phyloP scores from a whole-genome alignment of 2,113 vertebrate species.

The Asarcornis scutulata region DNA sequence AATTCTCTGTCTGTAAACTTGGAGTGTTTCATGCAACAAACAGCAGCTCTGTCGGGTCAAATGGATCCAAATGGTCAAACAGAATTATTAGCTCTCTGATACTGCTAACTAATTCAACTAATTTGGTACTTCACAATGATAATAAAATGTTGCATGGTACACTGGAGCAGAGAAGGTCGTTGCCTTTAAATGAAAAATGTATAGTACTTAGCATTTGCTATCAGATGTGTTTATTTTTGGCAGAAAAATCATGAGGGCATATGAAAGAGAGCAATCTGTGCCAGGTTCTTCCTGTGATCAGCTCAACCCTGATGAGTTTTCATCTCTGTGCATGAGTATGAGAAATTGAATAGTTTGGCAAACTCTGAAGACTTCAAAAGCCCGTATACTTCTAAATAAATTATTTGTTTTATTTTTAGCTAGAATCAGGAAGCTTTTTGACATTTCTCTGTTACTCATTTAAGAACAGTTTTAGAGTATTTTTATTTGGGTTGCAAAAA shows the following conservation, averaged over 20 bases:
- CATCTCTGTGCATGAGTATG: slow-evolving; percentile 36
- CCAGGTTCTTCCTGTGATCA: slow-evolving; percentile 65
- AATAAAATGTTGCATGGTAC: slow-evolving; percentile 23
- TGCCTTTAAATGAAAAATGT: slow-evolving; percentile 60
- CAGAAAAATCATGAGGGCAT: slow-evolving; percentile 47
- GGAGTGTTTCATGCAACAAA: neutral
- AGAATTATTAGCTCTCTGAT: slow-evolving; percentile 5
- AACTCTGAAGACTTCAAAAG: slow-evolving; percentile 44
- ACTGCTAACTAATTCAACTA: neutral
- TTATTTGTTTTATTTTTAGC: slow-evolving; percentile 51
- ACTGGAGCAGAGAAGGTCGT: slow-evolving; percentile 4
- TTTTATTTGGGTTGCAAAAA: slow-evolving; percentile 20
- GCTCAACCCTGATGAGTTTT: slow-evolving; percentile 59
- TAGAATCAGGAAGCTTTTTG: neutral
- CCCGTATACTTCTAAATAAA: slow-evolving; percentile 33
- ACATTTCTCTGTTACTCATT: slow-evolving; percentile 12
- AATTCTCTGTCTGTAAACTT: neutral
- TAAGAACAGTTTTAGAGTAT: neutral
- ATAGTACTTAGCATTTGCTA: slow-evolving; percentile 45
- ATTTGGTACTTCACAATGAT: neutral
- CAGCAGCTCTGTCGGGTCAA: neutral
- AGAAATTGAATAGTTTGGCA: slow-evolving; percentile 60
- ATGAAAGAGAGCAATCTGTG: slow-evolving; percentile 52
- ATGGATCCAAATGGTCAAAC: neutral
- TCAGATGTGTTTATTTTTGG: slow-evolving; percentile 59